Conservation (phyloP, 1,140 invertebrate genomes). For the Penaeus indicus region DNA sequence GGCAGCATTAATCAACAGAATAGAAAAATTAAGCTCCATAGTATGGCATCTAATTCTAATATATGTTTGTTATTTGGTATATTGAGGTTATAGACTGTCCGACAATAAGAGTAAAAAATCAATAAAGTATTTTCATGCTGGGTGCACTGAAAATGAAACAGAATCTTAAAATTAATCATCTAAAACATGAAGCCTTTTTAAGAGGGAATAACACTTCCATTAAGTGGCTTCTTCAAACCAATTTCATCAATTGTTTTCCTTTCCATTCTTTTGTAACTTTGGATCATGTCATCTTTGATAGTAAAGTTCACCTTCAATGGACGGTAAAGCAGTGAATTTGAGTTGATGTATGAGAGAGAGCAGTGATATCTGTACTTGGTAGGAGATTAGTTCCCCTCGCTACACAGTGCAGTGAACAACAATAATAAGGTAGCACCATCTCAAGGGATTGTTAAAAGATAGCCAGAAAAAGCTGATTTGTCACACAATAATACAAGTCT, state of each 20-base stretch:
- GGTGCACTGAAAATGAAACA: slow-evolving; percentile 39
- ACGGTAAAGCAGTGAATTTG: slow-evolving; percentile 64
- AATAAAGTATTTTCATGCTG: slow-evolving; percentile 12
- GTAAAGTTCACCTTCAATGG: slow-evolving; percentile 59
- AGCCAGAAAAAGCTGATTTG: slow-evolving; percentile 25
- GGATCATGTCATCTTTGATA: slow-evolving; percentile 57
- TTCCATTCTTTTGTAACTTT: slow-evolving; percentile 41
- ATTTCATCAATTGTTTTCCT: not conserved
- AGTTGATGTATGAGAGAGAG: slow-evolving; percentile 57
- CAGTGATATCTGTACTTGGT: slow-evolving; percentile 50
- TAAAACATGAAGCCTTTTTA: slow-evolving; percentile 29
- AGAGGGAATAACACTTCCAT: slow-evolving; percentile 33
- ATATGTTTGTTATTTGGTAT: slow-evolving; percentile 62
- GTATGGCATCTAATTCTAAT: slow-evolving; percentile 61
- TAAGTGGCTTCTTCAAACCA: slow-evolving; percentile 44
- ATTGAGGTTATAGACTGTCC: slow-evolving; percentile 57
- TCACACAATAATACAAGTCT: not conserved
- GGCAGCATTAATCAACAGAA: slow-evolving; percentile 55
- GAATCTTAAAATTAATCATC: slow-evolving; percentile 11
- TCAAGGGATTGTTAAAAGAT: slow-evolving; percentile 23
- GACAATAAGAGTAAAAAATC: slow-evolving; percentile 38
- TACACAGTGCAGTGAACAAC: slow-evolving; percentile 48
- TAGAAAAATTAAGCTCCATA: slow-evolving; percentile 57
- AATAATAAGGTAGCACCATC: slow-evolving; percentile 60
- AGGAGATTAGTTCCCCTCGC: slow-evolving; percentile 26